These are phyloP conservation scores for Aleiodes testaceus DNA, from an alignment of 2,888 invertebrate species.

Conservation along the genomic window DNA sequence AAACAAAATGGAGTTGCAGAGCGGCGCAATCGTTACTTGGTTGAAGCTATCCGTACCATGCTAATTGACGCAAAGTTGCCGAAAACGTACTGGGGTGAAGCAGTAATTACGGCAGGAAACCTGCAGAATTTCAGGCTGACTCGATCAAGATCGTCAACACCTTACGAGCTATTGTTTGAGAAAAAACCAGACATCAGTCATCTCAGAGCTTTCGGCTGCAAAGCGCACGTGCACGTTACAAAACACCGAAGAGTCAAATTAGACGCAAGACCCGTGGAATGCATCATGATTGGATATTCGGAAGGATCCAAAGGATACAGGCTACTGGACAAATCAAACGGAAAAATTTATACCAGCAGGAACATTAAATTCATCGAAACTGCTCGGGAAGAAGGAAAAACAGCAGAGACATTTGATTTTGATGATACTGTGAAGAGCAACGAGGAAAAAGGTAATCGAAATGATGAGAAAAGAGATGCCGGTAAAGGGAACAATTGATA, in stretches of 20 bases:
- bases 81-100: conserved; percentile 58
- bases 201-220: conserved; percentile 43
- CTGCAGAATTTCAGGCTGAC: conserved; percentile 53
- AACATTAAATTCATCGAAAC: conserved; percentile 50
- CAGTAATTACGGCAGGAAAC: conserved; percentile 54
- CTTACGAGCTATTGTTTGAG: conserved; percentile 37
- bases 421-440: too few species aligned
- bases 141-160: conserved; percentile 26
- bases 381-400: neutral
- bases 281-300: conserved; percentile 7
- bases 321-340: conserved; percentile 37
- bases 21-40: neutral
- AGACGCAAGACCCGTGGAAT: conserved; percentile 8
- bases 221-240: conserved; percentile 41
- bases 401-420: too few species aligned
- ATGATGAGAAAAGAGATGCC: too few species aligned
- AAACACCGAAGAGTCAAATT: conserved; percentile 39
- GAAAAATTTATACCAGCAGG: conserved; percentile 47
- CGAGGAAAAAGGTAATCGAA: too few species aligned
- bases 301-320: conserved; percentile 27
- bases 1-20: conserved; percentile 23
- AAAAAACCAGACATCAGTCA: conserved; percentile 40
- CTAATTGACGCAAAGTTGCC: neutral
- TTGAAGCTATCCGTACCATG: conserved; percentile 29
- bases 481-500: too few species aligned